phyloP scores from a whole-genome alignment of 2,113 vertebrate genomes.

The Psephotus haematonotus region DNA sequence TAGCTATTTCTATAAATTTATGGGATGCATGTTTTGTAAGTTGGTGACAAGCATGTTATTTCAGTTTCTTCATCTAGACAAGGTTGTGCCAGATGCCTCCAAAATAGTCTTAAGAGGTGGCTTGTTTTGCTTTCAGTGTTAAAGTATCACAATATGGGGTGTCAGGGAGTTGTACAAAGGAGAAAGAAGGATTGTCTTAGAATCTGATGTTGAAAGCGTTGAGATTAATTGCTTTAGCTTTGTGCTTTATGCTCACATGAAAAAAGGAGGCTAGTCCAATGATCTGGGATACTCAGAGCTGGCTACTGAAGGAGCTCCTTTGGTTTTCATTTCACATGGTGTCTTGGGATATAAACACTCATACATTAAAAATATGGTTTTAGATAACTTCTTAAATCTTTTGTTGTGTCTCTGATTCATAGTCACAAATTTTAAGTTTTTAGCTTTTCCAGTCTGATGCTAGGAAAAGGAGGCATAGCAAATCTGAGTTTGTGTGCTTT shows the following conservation, averaged over 20 bases:
- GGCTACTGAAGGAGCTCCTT: neutral
- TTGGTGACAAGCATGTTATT: neutral
- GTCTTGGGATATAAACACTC: neutral
- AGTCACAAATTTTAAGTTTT: neutral
- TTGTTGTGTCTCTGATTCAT: neutral
- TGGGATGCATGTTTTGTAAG: neutral
- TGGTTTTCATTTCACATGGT: neutral
- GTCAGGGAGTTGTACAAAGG: neutral
- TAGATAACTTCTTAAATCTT: neutral
- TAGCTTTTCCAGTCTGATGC: conserved; percentile 15
- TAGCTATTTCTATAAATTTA: neutral
- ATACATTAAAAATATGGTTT: neutral
- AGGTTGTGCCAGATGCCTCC: neutral
- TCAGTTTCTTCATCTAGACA: neutral
- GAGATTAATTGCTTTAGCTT: neutral
- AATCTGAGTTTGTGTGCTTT: neutral
- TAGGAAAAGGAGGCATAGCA: neutral
- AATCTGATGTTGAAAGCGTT: neutral
- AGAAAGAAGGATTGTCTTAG: neutral
- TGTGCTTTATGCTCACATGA: neutral
- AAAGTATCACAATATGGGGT: neutral
- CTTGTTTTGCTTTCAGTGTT: neutral
- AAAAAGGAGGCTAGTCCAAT: neutral
- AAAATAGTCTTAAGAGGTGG: neutral
- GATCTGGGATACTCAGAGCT: neutral